A percentile compares a stretch with the other conserved stretches of the same genome.
These are phyloP conservation scores for Salvelinus namaycush DNA, from an alignment of 2,113 vertebrate genomes.

Conservation along the genomic window DNA sequence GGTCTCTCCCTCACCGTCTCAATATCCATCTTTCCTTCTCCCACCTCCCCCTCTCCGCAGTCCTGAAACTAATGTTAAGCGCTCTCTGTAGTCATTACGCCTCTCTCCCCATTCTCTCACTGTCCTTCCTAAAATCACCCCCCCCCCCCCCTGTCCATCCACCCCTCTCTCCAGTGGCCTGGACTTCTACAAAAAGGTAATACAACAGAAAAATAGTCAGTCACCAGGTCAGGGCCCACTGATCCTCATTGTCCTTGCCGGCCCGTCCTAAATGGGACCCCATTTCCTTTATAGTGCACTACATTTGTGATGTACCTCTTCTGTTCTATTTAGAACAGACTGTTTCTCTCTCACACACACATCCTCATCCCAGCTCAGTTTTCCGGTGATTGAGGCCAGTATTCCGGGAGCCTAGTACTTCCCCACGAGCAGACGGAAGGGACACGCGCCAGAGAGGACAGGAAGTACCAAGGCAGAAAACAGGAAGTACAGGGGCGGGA, in stretches of 20 bases:
- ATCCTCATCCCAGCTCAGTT: constrained; percentile 8
- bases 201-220: background rate
- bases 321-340: background rate
- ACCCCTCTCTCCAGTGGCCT: background rate
- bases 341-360: background rate
- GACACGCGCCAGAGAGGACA: constrained; percentile 31
- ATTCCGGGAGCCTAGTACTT: constrained; percentile 47
- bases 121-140: background rate
- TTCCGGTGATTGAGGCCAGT: constrained; percentile 57
- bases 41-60: constrained; percentile 3
- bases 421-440: constrained; percentile 35
- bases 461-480: constrained; percentile 70
- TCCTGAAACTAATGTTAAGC: no score
- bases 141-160: background rate
- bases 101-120: background rate
- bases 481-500: constrained; percentile 63
- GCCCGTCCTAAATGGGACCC: no score
- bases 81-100: background rate
- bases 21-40: constrained; percentile 4
- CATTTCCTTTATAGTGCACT: no score
- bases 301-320: background rate
- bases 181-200: background rate
- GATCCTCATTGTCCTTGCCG: background rate
- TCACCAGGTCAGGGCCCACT: background rate
- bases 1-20: background rate